phyloP scores from a whole-genome alignment of 2,113 vertebrate species.

The Clarias magur region DNA sequence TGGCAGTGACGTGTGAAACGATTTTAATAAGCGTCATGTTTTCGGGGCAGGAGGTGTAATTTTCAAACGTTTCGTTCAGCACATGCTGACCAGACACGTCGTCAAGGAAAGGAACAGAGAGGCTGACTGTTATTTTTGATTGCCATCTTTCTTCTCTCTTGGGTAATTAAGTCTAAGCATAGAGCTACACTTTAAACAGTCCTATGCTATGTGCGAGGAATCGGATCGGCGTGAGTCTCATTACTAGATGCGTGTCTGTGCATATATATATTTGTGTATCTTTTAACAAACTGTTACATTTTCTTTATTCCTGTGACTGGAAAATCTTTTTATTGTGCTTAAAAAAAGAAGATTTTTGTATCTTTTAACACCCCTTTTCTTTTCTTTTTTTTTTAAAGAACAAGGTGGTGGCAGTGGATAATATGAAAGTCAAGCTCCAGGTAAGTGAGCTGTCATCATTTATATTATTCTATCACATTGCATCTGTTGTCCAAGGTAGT shows the following conservation, averaged over 20 bases:
- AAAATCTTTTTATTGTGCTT: constrained; percentile 11
- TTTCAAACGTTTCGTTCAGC: constrained; percentile 47
- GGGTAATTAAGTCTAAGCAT: constrained; percentile 71
- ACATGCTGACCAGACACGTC: constrained; percentile 53
- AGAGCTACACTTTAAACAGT: constrained; percentile 62
- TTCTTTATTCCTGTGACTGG: not conserved
- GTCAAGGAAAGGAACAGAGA: constrained; percentile 66
- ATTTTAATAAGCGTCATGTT: constrained; percentile 38
- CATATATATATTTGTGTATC: not conserved
- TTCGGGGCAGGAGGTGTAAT: constrained; percentile 45
- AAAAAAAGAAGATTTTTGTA: not conserved
- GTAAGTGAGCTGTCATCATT: constrained; percentile 55
- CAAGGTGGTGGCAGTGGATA: constrained; percentile 91
- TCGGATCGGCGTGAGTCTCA: constrained; percentile 31
- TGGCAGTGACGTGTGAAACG: constrained; percentile 35
- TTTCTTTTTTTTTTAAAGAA: constrained; percentile 72
- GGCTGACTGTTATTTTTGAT: constrained; percentile 65
- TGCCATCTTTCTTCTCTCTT: constrained; percentile 62
- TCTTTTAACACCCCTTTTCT: not conserved
- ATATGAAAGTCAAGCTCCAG: constrained; percentile 87
- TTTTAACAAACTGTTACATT: constrained; percentile 3
- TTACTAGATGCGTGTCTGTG: constrained; percentile 6
- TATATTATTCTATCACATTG: not conserved
- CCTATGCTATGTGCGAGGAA: constrained; percentile 52
- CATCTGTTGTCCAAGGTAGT: not conserved